Base-by-base conservation (phyloP, 2,113 vertebrate species). In the Strix uralensis region DNA sequence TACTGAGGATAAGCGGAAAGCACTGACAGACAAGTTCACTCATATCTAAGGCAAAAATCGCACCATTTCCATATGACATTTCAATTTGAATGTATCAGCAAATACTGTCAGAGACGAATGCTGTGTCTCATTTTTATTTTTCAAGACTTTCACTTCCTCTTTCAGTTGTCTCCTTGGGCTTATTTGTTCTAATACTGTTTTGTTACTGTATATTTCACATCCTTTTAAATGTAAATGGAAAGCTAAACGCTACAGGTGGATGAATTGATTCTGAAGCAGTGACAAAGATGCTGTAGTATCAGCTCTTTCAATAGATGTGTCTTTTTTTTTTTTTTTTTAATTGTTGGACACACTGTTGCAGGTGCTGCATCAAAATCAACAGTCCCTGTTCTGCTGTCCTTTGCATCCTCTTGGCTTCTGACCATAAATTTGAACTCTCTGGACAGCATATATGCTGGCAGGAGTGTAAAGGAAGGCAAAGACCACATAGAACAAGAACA, bases 91-190 rank as follows among this genome's bases (percentile, higher is more conserved):
- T 34, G 1, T 32, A 95, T 51, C 85, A 85, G 52, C 90, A 96
- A 69, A 61, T 7, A 8, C 51, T 58, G 59, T 5, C 85, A 73
- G 15, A 83, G 44, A 36, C 54, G 66, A 90, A 13, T 29, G n/a
- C 15, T 83, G 3, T 9, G 49, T 58, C 55, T 90, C n/a, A 4
- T 57, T 97, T 95, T 87, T 65, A 34, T 58, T 92, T 90, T 79
- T 80, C 20, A 51, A 88, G 63, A 49, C 46, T 96, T 84, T 92
- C 75, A 38, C 67, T 97, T 96, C 96, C 92, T 66, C 88, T 94
- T 94, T 77, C n/a, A 29, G 8, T 81, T 85, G 59, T 90, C 75
- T 90, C 46, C 75, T 66, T 19, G 30, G 36, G 62, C 11, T 74
- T 34, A 4, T 83, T 92, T 32, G 34, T 86, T 77, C 82, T 51